phyloP scores from a whole-genome alignment of 2,113 vertebrate genomes.

The Seriola rivoliana region DNA sequence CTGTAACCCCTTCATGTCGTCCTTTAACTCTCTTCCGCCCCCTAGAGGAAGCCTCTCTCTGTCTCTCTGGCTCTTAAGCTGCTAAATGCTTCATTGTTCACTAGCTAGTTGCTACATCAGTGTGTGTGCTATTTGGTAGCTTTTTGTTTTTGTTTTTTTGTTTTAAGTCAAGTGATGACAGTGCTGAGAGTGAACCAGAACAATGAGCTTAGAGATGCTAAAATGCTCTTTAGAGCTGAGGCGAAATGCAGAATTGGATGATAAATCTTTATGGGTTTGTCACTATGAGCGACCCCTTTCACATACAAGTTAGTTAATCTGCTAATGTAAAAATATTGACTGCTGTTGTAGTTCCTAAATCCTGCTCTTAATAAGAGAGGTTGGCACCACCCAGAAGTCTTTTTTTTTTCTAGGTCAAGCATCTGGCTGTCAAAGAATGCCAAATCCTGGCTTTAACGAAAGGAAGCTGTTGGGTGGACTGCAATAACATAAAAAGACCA shows the following conservation, averaged over 20 bases:
- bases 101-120: no score
- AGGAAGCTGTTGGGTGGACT: conserved; percentile 65
- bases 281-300: neutral
- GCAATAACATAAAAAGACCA: conserved; percentile 68
- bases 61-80: no score
- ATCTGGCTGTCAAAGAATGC: conserved; percentile 68
- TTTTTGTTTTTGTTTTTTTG: no score
- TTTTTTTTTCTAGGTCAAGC: conserved; percentile 50
- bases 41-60: no score
- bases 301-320: neutral
- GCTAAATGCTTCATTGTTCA: no score
- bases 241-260: neutral
- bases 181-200: neutral
- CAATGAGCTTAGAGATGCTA: neutral
- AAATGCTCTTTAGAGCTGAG: neutral
- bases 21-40: neutral
- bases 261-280: neutral
- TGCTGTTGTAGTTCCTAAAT: neutral
- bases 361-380: conserved; percentile 33
- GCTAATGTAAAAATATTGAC: neutral
- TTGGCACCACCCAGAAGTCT: conserved; percentile 43
- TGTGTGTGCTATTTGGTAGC: no score
- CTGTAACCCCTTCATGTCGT: neutral
- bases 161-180: neutral
- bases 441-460: conserved; percentile 43